Conservation (phyloP, 2,797 vertebrate species). For the Lophotriccus pileatus region DNA sequence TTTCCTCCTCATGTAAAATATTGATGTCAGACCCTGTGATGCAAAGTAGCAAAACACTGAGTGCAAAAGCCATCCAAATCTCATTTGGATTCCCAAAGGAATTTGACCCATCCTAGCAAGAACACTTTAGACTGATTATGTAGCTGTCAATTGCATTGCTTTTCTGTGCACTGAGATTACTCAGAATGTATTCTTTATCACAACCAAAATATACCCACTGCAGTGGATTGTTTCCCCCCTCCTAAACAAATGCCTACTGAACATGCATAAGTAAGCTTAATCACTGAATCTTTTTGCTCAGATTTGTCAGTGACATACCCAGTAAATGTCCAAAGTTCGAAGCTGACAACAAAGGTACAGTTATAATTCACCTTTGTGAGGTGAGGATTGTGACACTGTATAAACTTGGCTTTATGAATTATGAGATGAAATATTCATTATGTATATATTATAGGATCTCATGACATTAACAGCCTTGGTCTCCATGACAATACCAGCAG, state of each 20-base stretch:
- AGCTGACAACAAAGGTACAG: not conserved
- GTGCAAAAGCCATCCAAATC: constrained; percentile 25
- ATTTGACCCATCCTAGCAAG: not conserved
- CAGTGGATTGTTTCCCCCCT: not conserved
- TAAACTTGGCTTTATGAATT: constrained; percentile 7
- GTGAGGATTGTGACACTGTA: not conserved
- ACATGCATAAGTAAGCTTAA: not conserved
- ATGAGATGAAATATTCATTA: constrained; percentile 1
- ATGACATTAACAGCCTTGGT: constrained; percentile 22
- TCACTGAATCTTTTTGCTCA: not conserved
- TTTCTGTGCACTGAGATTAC: constrained; percentile 4
- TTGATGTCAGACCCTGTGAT: not conserved
- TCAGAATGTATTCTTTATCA: not conserved
- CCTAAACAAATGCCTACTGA: not conserved
- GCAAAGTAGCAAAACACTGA: not conserved
- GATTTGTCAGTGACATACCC: not conserved
- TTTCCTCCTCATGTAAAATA: not conserved
- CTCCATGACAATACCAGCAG: constrained; percentile 49
- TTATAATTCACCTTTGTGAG: not conserved
- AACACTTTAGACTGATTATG: constrained; percentile 40
- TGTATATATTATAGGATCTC: not conserved
- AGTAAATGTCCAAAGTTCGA: not conserved
- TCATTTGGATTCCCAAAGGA: constrained; percentile 49
- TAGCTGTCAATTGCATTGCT: constrained; percentile 34
- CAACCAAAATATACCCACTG: not conserved